phyloP scores from a whole-genome alignment of 2,113 vertebrate species.

The Nanorana parkeri region DNA sequence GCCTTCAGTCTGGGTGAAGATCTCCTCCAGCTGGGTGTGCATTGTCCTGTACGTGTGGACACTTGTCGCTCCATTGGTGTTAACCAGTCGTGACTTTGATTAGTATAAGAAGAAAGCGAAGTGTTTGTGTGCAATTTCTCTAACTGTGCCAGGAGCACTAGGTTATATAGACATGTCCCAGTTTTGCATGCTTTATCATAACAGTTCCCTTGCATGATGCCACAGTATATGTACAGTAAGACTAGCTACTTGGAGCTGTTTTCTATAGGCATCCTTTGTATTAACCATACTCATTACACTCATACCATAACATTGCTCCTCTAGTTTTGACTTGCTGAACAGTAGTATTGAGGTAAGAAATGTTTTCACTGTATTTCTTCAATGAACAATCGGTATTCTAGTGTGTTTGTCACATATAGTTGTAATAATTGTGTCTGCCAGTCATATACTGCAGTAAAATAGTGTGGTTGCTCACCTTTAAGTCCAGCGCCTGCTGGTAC shows the following conservation, averaged over 20 bases:
- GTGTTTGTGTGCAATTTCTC: not conserved
- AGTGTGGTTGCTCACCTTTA: too few relatives aligned
- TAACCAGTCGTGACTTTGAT: conserved; percentile 96
- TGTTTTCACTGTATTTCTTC: too few relatives aligned
- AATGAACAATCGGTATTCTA: too few relatives aligned
- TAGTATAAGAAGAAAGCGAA: conserved; percentile 59
- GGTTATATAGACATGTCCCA: conserved; percentile 29
- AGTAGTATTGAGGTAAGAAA: too few relatives aligned
- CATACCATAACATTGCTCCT: not conserved
- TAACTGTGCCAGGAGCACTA: conserved; percentile 38
- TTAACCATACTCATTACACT: not conserved
- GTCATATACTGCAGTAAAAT: too few relatives aligned
- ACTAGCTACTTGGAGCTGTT: not conserved
- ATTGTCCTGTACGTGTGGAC: conserved; percentile 96
- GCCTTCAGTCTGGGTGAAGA: conserved; percentile 98
- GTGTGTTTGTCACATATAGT: too few relatives aligned
- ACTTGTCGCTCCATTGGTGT: conserved; percentile 91
- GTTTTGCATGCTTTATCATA: conserved; percentile 40
- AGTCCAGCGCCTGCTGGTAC: too few relatives aligned
- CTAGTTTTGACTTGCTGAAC: too few relatives aligned
- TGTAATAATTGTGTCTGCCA: too few relatives aligned
- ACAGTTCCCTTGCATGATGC: conserved; percentile 6
- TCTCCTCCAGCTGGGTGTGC: conserved; percentile 97
- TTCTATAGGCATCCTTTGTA: not conserved
- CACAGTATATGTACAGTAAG: not conserved